Evolutionary conservation across 2,888 invertebrate genomes (phyloP), one percentile per base, ranked within the genome.

Genomic region (Chironomus tentans): DNA sequence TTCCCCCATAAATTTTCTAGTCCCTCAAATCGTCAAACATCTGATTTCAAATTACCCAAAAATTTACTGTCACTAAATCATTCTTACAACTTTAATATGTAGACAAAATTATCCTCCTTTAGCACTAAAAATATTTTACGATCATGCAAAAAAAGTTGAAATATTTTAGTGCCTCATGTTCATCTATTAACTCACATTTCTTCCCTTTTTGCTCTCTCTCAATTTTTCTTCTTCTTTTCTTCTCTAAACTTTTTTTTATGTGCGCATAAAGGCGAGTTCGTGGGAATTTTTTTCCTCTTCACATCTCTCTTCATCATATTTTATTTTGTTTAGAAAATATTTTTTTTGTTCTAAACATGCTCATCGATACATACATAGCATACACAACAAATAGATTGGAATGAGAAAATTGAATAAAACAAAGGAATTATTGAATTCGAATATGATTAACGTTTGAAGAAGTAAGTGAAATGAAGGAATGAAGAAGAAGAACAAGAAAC

Each of bases 401-500:
- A 56, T 56, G 38, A 38, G n/a, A 56, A 68, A 24, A 24, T 68
- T 68, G 24, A 28, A 38, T 24, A 70, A 47, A 47, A 38, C 2
- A 22, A 46, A 70, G 13, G 50, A 70, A 70, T 21, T 70, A 70
- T 70, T 70, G 70, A 70, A 70, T 50, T 70, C 28, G 47, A 70
- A 70, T 70, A 50, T 70, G 70, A 70, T 50, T 70, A 70, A 15
- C 15, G 50, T n/a, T 50, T 13, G 50, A 22, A 47, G 47, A 70
- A 70, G 12, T 21, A 47, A 18, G 70, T 47, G 47, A 24, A 24
- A 28, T 38, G 47, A n/a, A 70, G 22, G n/a, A 70, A n/a, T 18
- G 70, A 70, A 70, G 38, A 7, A 21, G 47, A 70, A 18, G 56
- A 62, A 62, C 22, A 22, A 21, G 62, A 62, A 62, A 62, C 38